Base-by-base conservation (phyloP, 2,888 invertebrate species). In the Notodonta ziczac region DNA sequence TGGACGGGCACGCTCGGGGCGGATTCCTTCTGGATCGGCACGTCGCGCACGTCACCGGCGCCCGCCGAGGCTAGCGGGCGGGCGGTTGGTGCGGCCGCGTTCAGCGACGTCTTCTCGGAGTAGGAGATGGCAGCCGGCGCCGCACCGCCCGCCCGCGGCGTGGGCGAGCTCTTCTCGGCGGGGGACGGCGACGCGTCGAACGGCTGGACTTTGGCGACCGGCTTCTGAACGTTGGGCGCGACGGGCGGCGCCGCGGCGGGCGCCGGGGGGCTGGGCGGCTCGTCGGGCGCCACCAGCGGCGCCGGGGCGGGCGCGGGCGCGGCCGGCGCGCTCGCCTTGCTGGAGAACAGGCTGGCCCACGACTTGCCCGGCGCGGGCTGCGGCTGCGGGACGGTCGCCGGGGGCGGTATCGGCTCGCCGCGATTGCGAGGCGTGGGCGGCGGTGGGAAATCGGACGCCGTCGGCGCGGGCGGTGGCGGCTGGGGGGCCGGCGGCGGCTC, bases 291-390 rank as follows among this genome's bases (percentile, higher is more conserved):
- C 2, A 80, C 69, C 0, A 80, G 50, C 0, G 84, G 81, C 0
- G 83, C 81, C 0, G 74, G 63, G 5, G 74, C 66, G 0, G 52
- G 35, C 0, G 79, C 65, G 4, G 80, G 69, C 2, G 74, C 61
- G 4, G 75, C 61, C 35, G 81, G 73, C 35, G 70, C 76, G 24
- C 84, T 74, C 0, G 83, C 59, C 72, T 91, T 91, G 63, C 77
- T 94, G 4, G 91, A 94, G 83, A 96, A 96, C 14, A 96, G 80
- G 83, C 96, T 96, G 2, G 96, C 96, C 96, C 96, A 96, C 0
- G 96, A 95, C 58, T 95, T 93, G 65, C 94, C 89, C 16, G 93
- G 83, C 0, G 92, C 90, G 0, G 92, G 90, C 65, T 86, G 89
- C 2, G 89, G 91, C 63, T 89, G 92, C 5, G 88, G 87, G 55